These are phyloP conservation scores for Dicrostonyx torquatus DNA, from an alignment of 2,797 vertebrate genomes.

Conservation along the genomic window DNA sequence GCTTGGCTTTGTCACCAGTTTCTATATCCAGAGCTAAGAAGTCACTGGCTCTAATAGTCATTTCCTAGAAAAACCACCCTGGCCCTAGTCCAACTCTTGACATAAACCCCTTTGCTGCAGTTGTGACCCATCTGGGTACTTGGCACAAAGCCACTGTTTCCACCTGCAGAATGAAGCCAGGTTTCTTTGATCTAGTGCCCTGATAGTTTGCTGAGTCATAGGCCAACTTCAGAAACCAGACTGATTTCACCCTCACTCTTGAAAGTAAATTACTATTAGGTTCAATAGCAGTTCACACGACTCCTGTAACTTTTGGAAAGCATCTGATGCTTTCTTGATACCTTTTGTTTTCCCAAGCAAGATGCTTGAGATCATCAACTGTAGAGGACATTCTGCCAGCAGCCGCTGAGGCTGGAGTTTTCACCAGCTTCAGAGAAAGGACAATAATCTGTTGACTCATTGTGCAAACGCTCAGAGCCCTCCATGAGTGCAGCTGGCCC, in stretches of 20 bases:
- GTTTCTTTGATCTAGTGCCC: background rate
- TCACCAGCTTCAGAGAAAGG: background rate
- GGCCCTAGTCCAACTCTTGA: background rate
- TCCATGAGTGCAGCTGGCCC: background rate
- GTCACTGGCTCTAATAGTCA: background rate
- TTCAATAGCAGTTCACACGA: background rate
- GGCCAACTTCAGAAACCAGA: conserved; percentile 11
- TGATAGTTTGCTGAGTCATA: conserved; percentile 42
- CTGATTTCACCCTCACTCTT: background rate
- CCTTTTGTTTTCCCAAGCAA: background rate
- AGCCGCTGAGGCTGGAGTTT: accelerated
- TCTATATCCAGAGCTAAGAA: background rate
- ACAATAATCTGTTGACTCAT: background rate
- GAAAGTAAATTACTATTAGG: background rate
- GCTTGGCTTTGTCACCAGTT: background rate
- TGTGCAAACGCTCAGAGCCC: background rate
- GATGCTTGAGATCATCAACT: background rate
- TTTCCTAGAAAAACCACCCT: conserved; percentile 50
- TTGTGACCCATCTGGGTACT: background rate
- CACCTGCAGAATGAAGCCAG: background rate
- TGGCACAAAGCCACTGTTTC: background rate
- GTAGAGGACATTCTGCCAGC: conserved; percentile 14
- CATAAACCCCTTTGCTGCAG: background rate
- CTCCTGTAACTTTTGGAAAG: background rate
- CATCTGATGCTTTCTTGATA: background rate